Base-by-base conservation (phyloP, 2,888 invertebrate species). In the Amiota communis region DNA sequence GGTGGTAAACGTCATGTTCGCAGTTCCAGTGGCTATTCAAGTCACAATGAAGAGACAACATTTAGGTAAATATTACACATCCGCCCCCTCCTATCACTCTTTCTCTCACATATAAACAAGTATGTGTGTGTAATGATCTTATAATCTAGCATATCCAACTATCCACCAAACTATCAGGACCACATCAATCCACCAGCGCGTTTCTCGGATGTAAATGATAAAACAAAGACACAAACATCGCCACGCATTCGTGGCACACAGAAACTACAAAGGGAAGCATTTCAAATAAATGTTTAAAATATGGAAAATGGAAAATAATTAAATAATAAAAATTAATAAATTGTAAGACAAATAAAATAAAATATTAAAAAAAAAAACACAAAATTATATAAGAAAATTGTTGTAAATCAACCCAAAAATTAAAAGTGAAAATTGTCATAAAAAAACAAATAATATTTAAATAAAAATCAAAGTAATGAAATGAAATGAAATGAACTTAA, bases 131-230 rank as follows among this genome's bases (percentile, higher is more conserved):
- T 46, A 64, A 79, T 83, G 11, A 17, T 59, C 20, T 11, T 85
- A 81, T 85, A 36, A 36, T 83, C 80, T 91, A 94, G 94, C 91
- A 94, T 94, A 92, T 94, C 94, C 82, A 94, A 94, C 90, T 93
- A 93, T 90, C 93, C 93, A 85, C 93, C 93, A 83, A 94, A 94
- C 90, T 95, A 94, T 92, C 94, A 93, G 92, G 95, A 95, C 87
- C 93, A 94, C 90, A 94, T 95, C 87, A 94, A 96, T 91, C 96
- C 96, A 86, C 96, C 96, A 86, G 93, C 94, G 86, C 93, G 96
- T 79, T 96, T 96, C 92, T 95, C 96, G 83, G 96, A 96, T 84
- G 84, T 85, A 77, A 91, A 87, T 80, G 90, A 91, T 77, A 88
- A 89, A 90, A 78, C 87, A 71, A 88, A 89, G 82, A 85, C 87